Base-by-base conservation (phyloP, 2,797 vertebrate species). In the Protosalanx chinensis region DNA sequence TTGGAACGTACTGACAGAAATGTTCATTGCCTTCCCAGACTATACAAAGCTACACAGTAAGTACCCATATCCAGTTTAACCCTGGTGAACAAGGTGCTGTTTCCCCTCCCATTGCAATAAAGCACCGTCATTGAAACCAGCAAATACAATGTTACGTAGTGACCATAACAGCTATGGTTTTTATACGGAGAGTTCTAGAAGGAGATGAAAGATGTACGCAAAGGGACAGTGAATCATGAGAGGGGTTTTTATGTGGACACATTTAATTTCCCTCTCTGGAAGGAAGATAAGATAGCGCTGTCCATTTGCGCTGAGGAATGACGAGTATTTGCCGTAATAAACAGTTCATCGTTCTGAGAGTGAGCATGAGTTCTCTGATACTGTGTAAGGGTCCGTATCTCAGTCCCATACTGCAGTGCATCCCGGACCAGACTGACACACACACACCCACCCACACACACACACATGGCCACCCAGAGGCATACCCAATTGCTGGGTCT, bases 391-490 rank as follows among this genome's bases (percentile, higher is more conserved):
- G 33, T 35, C 33, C 35, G 35, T 35, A 35, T 35, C 35, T 35
- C 35, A 35, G 35, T 7, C 35, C 35, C 37, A 41, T 12, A 10
- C 6, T 41, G 37, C 37, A 41, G 37, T 41, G 37, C 37, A 12
- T 41, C 37, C 37, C 8, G 6, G 37, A 53, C 5, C 51, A 53
- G 51, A 18, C 13, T n/a, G 51, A 4, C 46, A 6, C 64, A 37
- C 64, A 65, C 64, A 35, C 15, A 64, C 33, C 35, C 12, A 64
- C n/a, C n/a, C 62, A 64, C 62, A 51, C 56, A 70, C 60, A 67
- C 2, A 76, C 35, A 68, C 64, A 81, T 67, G 33, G 18, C 66
- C 71, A 75, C 64, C 59, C 68, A 64, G 4, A 61, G 78, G 73
- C 35, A 41, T 68, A 67, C 57, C 72, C 53, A 68, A 70, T 63